These are phyloP conservation scores for Idaea dimidiata DNA, from an alignment of 2,888 invertebrate genomes.

Conservation along the genomic window DNA sequence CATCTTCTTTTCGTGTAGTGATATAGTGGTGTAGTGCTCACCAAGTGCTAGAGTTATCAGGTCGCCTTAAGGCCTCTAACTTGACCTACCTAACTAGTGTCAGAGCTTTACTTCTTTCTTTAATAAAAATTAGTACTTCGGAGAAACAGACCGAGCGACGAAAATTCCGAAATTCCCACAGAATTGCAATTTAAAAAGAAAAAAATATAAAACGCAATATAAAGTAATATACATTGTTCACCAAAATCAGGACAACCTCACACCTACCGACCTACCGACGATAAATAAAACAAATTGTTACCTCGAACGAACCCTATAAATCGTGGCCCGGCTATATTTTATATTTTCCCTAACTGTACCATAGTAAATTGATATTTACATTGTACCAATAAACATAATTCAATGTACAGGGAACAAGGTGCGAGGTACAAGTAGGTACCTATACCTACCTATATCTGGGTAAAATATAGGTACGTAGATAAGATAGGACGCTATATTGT, in stretches of 20 bases:
- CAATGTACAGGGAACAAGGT: conserved; percentile 12
- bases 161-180: background rate
- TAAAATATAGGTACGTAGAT: background rate
- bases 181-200: background rate
- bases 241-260: conserved; percentile 28
- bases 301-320: conserved; percentile 29
- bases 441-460: background rate
- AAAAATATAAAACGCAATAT: conserved; percentile 8
- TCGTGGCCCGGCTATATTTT: conserved; percentile 43
- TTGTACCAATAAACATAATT: conserved; percentile 35
- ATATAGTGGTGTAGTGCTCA: too few species aligned
- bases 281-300: conserved; percentile 30
- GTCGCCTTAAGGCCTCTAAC: too few species aligned
- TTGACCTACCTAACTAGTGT: too few species aligned
- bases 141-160: background rate
- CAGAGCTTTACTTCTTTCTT: too few species aligned
- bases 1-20: too few species aligned
- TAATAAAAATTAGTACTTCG: too few species aligned
- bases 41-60: too few species aligned
- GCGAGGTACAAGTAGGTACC: conserved; percentile 9
- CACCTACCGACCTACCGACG: conserved; percentile 18
- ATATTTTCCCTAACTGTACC: conserved; percentile 46
- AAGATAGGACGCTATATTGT: too few species aligned
- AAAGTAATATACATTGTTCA: conserved; percentile 21
- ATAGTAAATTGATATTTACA: conserved; percentile 55